phyloP scores from a whole-genome alignment of 1,140 invertebrate species.

The Hirudo medicinalis region DNA sequence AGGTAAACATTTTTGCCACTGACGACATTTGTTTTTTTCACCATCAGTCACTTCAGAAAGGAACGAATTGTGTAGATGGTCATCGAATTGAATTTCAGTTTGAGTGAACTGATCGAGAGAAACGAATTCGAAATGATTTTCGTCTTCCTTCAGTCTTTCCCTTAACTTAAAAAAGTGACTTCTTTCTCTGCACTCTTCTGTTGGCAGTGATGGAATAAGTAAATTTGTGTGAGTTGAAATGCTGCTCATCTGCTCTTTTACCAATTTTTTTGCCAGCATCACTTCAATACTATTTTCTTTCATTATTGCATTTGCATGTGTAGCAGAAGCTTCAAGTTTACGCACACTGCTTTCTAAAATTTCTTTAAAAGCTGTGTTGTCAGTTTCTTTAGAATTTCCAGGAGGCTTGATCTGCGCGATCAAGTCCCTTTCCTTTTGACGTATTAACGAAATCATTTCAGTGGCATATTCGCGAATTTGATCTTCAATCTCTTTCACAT shows the following conservation, averaged over 20 bases:
- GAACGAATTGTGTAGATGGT: neutral
- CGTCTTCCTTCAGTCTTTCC: neutral
- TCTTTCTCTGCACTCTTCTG: neutral
- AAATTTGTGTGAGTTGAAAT: constrained; percentile 1
- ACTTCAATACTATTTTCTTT: constrained; percentile 39
- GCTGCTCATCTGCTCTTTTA: constrained; percentile 33
- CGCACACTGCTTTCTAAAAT: constrained; percentile 35
- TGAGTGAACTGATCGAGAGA: neutral
- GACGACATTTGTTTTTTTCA: neutral
- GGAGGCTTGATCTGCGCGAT: constrained; percentile 32
- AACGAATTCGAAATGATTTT: too few relatives aligned
- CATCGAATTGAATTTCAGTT: neutral
- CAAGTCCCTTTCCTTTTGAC: constrained; percentile 24
- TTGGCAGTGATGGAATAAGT: constrained; percentile 8
- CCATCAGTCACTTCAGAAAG: neutral
- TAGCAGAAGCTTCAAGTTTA: constrained; percentile 35
- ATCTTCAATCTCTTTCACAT: constrained; percentile 33
- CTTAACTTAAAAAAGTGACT: neutral
- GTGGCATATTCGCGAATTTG: constrained; percentile 36
- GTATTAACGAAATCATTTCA: constrained; percentile 35
- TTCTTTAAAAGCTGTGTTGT: constrained; percentile 33
- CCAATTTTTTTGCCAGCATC: constrained; percentile 37
- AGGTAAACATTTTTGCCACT: neutral
- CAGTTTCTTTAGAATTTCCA: constrained; percentile 32
- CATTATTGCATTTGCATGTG: constrained; percentile 38